Evolutionary conservation across 2,113 vertebrate species (phyloP).

Genomic region (Callithrix jacchus): DNA sequence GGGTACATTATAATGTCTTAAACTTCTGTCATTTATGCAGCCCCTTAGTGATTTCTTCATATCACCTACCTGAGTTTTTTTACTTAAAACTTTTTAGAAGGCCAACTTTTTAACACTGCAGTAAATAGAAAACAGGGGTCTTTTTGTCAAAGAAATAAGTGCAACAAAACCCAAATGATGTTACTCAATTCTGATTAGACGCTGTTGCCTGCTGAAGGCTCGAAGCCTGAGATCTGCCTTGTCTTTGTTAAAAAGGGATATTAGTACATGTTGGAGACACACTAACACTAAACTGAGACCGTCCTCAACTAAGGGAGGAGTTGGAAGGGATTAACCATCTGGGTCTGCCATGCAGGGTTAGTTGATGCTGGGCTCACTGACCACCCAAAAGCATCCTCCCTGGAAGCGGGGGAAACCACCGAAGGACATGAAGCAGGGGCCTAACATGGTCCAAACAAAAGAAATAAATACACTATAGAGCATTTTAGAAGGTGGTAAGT

Average conservation of each 20-base stretch:
- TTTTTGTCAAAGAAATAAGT: not conserved
- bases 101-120: not conserved
- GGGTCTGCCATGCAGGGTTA: not conserved
- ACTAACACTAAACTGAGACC: not conserved
- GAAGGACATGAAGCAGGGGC: not conserved
- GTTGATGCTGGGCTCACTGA: not conserved
- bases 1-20: not conserved
- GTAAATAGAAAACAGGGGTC: not conserved
- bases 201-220: not conserved
- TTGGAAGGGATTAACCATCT: not conserved
- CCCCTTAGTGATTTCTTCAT: not conserved
- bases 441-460: not conserved
- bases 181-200: not conserved
- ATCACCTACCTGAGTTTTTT: not conserved
- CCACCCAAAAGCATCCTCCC: not conserved
- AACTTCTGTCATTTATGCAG: not conserved
- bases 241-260: not conserved
- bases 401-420: accelerated
- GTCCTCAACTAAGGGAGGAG: not conserved
- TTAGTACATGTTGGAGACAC: not conserved
- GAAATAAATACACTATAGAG: not conserved
- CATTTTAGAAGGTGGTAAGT: not conserved
- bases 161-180: not conserved
- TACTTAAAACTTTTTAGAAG: not conserved
- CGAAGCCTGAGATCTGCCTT: not conserved